These are phyloP conservation scores for Lithobates pipiens DNA, from an alignment of 2,797 vertebrate species.

Conservation along the genomic window DNA sequence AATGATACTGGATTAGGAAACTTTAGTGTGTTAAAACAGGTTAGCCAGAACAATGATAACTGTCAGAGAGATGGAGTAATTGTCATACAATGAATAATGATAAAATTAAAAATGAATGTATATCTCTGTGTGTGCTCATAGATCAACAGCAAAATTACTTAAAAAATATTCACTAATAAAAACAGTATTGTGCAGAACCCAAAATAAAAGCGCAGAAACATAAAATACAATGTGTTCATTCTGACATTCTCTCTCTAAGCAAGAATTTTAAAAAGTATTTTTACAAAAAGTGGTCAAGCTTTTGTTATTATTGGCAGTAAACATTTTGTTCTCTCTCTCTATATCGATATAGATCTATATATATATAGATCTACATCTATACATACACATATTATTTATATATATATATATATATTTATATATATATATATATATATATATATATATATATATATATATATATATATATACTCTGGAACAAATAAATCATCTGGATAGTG, in stretches of 20 bases:
- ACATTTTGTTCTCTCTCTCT: slow-evolving; percentile 57
- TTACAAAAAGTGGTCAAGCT: slow-evolving; percentile 65
- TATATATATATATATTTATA: slow-evolving; percentile 60
- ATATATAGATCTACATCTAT: slow-evolving; percentile 64
- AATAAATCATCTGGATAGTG: slow-evolving; percentile 60
- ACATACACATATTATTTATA: slow-evolving; percentile 45
- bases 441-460: slow-evolving; percentile 61
- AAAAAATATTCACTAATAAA: slow-evolving; percentile 24
- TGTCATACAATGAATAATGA: neutral
- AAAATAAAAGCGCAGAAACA: slow-evolving; percentile 43
- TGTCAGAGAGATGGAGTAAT: neutral
- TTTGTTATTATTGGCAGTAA: slow-evolving; percentile 65
- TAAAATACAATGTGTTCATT: slow-evolving; percentile 48
- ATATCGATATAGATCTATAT: too few species aligned
- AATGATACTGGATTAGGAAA: neutral
- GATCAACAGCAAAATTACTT: neutral
- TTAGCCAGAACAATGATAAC: neutral
- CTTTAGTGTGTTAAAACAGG: neutral
- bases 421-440: slow-evolving; percentile 46
- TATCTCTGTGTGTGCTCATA: neutral
- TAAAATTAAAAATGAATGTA: neutral
- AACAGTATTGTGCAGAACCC: slow-evolving; percentile 25
- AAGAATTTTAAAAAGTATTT: slow-evolving; percentile 61
- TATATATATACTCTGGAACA: slow-evolving; percentile 58
- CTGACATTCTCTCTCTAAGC: slow-evolving; percentile 10